Evolutionary conservation across 2,888 invertebrate species (phyloP).

Genomic region (Drosophila mayaguana): DNA sequence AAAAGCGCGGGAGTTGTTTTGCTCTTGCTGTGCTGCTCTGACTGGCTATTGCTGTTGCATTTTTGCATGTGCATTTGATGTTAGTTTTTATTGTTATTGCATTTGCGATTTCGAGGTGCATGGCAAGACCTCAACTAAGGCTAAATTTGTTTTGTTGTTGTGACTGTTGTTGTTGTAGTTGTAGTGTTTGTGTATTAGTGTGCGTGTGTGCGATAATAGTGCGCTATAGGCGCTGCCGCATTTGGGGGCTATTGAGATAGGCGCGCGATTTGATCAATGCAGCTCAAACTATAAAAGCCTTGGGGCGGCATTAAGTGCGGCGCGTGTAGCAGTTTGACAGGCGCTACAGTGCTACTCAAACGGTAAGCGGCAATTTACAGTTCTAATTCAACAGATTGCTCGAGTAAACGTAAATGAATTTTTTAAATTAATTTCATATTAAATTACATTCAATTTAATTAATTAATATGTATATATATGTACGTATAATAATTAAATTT

Average conservation of each 20-base stretch:
- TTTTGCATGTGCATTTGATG: slow-evolving; percentile 63
- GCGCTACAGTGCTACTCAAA: slow-evolving; percentile 24
- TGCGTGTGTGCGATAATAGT: slow-evolving; percentile 47
- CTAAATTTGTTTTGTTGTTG: slow-evolving; percentile 60
- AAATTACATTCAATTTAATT: neutral
- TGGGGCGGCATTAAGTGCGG: slow-evolving; percentile 64
- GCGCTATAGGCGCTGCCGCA: slow-evolving; percentile 63
- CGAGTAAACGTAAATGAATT: neutral
- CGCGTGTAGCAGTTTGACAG: slow-evolving; percentile 68
- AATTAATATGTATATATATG: neutral
- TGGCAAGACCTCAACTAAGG: slow-evolving; percentile 79
- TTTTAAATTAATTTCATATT: neutral
- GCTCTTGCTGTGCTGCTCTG: slow-evolving; percentile 42
- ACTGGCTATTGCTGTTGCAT: slow-evolving; percentile 50
- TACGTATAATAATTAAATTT: neutral
- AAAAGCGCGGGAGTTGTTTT: slow-evolving; percentile 76
- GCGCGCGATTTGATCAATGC: slow-evolving; percentile 63
- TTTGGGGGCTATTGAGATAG: slow-evolving; percentile 79
- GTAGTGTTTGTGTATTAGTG: slow-evolving; percentile 25
- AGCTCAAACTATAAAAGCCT: slow-evolving; percentile 66
- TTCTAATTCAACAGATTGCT: slow-evolving; percentile 15
- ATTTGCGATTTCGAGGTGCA: slow-evolving; percentile 75
- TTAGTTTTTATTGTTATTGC: slow-evolving; percentile 62
- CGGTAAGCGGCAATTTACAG: slow-evolving; percentile 41
- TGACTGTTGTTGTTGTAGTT: slow-evolving; percentile 23